phyloP scores from a whole-genome alignment of 2,797 vertebrate genomes.

The Sebastes iracundus region DNA sequence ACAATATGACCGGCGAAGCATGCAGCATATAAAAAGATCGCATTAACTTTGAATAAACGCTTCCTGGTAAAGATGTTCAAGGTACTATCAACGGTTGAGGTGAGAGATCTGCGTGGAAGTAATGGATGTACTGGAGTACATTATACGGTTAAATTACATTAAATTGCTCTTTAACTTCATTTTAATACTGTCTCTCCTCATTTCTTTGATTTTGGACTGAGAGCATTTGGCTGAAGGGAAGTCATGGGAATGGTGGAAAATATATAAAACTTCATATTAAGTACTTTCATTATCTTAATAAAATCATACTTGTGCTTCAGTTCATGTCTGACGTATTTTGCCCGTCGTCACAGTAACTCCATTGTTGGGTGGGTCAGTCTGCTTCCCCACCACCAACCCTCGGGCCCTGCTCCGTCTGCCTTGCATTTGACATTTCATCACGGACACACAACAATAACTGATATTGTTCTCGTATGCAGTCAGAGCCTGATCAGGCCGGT shows the following conservation, averaged over 20 bases:
- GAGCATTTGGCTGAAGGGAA: neutral
- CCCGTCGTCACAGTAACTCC: conserved; percentile 37
- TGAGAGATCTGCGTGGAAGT: neutral
- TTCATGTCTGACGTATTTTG: neutral
- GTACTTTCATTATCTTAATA: neutral
- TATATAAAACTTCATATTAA: neutral
- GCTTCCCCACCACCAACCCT: conserved; percentile 9
- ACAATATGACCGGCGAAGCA: conserved; percentile 62
- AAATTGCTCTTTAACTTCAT: neutral
- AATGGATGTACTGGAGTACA: neutral
- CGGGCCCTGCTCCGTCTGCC: conserved; percentile 6
- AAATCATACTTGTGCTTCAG: neutral
- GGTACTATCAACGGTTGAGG: neutral
- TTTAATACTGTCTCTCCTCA: neutral
- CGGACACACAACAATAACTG: conserved; percentile 51
- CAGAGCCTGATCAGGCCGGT: conserved; percentile 33
- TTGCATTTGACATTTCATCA: conserved; percentile 60
- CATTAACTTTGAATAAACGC: conserved; percentile 32
- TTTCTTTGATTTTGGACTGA: neutral
- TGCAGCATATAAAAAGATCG: conserved; percentile 61
- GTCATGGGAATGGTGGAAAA: neutral
- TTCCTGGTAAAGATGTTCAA: conserved; percentile 53
- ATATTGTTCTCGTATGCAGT: conserved; percentile 56
- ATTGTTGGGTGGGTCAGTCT: conserved; percentile 33
- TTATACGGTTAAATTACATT: neutral